Evolutionary conservation across 2,113 vertebrate genomes (phyloP).

Genomic region (Pontoporia blainvillei): DNA sequence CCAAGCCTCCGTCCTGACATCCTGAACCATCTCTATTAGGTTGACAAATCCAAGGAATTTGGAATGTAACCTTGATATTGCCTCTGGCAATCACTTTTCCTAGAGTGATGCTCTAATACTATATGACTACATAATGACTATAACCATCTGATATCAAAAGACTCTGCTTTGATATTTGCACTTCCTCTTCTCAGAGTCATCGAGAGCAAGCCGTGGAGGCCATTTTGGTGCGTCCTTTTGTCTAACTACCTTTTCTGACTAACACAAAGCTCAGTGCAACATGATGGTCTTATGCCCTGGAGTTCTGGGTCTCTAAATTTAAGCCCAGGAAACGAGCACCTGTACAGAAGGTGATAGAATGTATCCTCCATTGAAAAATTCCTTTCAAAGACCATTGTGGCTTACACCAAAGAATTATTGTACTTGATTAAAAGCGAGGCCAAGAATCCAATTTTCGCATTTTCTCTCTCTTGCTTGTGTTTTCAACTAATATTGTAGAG

Average conservation of each 20-base stretch:
- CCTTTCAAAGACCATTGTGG: slow-evolving; percentile 49
- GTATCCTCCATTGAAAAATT: slow-evolving; percentile 52
- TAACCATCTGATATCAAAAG: neutral
- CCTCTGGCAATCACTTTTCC: neutral
- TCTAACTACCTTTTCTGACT: neutral
- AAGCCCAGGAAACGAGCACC: slow-evolving; percentile 14
- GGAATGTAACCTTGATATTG: neutral
- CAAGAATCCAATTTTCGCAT: slow-evolving; percentile 50
- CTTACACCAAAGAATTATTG: slow-evolving; percentile 68
- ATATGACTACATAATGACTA: neutral
- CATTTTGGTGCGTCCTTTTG: neutral
- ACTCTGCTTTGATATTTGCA: neutral
- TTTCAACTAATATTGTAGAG: slow-evolving; percentile 74
- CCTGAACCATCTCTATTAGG: neutral
- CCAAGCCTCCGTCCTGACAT: neutral
- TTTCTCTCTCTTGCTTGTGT: slow-evolving; percentile 58
- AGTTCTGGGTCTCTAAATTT: neutral
- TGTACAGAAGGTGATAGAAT: slow-evolving; percentile 35
- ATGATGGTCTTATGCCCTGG: neutral
- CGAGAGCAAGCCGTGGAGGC: neutral
- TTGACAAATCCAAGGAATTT: neutral
- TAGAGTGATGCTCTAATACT: neutral
- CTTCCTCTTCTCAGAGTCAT: neutral
- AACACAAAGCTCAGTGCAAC: neutral
- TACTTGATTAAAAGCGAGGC: slow-evolving; percentile 78